Base-by-base conservation (phyloP, 2,888 invertebrate genomes). In the Orgyia antiqua region DNA sequence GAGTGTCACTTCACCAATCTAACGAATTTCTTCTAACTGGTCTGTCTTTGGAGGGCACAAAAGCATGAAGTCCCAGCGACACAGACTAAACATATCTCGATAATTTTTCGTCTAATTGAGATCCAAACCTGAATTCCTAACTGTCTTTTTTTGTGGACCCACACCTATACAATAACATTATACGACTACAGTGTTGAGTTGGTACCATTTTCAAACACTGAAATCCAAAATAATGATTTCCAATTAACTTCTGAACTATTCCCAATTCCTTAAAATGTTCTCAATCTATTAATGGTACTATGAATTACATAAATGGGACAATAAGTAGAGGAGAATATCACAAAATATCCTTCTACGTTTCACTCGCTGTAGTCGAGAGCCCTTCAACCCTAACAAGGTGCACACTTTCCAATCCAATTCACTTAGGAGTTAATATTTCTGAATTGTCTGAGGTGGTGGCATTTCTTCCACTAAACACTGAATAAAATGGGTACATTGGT, bases 1-100 rank as follows among this genome's bases (percentile, higher is more conserved):
- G 77, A 75, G 83, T 82, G 78, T 79, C 74, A 71, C 71, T 74
- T 76, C 76, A 79, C 82, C 71, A 80, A 73, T 76, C 77, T 86
- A 87, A 87, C 82, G 83, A 79, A 73, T 77, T 80, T 77, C 80
- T 64, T 83, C 84, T 86, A 86, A 86, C 86, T 76, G 78, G 75
- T 71, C 77, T 78, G 73, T 79, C 75, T 73, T 72, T 83, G 83
- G 73, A 71, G 63, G 78, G 80, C 84, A 80, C 82, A 80, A 74
- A 72, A 77, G 87, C 86, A 87, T 86, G 87, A 70, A 74, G 67
- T 67, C 68, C 72, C 65, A 58, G 54, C 54, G 57, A 71, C 79
- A 78, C 75, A 53, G 66, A 70, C 68, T 73, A 68, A 77, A 78
- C 57, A 64, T 65, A 63, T 60, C 51, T 60, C n/a, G 39, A 42